A percentile compares a stretch with the other conserved stretches of the same genome.
These are phyloP conservation scores for Xiphorhynchus erythropygius DNA, from an alignment of 2,797 vertebrate genomes.

Conservation along the genomic window DNA sequence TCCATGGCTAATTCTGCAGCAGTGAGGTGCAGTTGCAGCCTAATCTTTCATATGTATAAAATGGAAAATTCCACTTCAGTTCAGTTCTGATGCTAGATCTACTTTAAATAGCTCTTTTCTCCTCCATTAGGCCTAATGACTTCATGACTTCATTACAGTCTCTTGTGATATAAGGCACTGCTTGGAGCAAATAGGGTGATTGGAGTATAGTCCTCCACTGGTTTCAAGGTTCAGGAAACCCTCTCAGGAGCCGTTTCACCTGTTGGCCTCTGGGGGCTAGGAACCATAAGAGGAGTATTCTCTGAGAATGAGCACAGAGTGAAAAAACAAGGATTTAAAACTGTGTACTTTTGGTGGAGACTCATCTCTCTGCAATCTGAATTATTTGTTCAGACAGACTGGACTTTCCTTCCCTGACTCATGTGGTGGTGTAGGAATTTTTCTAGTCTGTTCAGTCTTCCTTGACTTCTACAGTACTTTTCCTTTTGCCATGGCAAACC, in stretches of 20 bases:
- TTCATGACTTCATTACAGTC: slow-evolving; percentile 1
- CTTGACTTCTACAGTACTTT: not conserved
- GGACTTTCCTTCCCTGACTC: not conserved
- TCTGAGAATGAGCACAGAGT: not conserved
- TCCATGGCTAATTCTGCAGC: slow-evolving; percentile 29
- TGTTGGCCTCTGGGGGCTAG: not conserved
- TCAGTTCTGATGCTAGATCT: slow-evolving; percentile 2
- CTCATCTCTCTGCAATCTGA: not conserved
- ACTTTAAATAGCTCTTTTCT: slow-evolving; percentile 36
- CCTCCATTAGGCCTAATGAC: slow-evolving; percentile 1
- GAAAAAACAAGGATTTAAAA: not conserved
- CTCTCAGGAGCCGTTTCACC: not conserved
- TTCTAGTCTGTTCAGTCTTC: not conserved
- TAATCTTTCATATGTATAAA: not conserved
- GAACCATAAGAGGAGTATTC: not conserved
- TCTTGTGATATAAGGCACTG: not conserved
- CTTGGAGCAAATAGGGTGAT: not conserved
- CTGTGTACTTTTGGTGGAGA: not conserved
- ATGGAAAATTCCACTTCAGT: slow-evolving; percentile 53
- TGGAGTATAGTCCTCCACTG: not conserved
- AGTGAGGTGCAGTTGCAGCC: not conserved
- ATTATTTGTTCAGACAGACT: not conserved
- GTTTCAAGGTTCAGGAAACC: not conserved
- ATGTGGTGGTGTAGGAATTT: not conserved
- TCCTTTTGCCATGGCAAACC: not conserved